These are phyloP conservation scores for Drosophila miranda DNA, from an alignment of 1,140 invertebrate species.

Conservation along the genomic window DNA sequence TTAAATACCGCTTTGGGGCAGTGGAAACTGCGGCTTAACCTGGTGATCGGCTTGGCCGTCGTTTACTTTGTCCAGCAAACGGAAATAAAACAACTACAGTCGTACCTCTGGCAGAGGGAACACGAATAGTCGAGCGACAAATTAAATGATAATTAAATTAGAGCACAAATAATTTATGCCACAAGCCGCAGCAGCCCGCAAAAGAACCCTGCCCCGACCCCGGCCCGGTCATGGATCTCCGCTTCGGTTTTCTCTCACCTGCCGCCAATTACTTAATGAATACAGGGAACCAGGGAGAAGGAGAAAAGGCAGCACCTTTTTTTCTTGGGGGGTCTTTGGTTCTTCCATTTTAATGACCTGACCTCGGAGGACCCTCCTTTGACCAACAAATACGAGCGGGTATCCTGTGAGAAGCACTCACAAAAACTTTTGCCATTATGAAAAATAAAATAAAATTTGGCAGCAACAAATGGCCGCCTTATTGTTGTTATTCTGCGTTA, in stretches of 20 bases:
- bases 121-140: constrained; percentile 53
- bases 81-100: constrained; percentile 28
- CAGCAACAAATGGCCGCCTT: constrained; percentile 43
- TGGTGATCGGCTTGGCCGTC: constrained; percentile 17
- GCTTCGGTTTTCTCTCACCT: constrained; percentile 27
- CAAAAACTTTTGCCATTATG: constrained; percentile 73
- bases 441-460: constrained; percentile 53
- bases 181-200: constrained; percentile 24
- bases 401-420: neutral
- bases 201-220: constrained; percentile 3
- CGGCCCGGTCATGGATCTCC: constrained; percentile 22
- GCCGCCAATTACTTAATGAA: constrained; percentile 73
- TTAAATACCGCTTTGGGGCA: constrained; percentile 6
- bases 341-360: constrained; percentile 54
- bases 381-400: constrained; percentile 30
- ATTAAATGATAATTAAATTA: constrained; percentile 78
- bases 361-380: constrained; percentile 21
- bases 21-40: constrained; percentile 26
- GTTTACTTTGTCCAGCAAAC: constrained; percentile 29
- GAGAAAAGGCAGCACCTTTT: constrained; percentile 28
- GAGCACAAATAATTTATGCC: constrained; percentile 69
- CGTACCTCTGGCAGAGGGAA: constrained; percentile 8
- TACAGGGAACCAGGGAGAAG: constrained; percentile 1
- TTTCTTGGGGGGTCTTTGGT: constrained; percentile 12
- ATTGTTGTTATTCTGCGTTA: constrained; percentile 26